Percentiles rank a stretch among this genome's conserved stretches.
These are phyloP conservation scores for Rutpela maculata DNA, from an alignment of 2,888 invertebrate genomes.

Conservation along the genomic window DNA sequence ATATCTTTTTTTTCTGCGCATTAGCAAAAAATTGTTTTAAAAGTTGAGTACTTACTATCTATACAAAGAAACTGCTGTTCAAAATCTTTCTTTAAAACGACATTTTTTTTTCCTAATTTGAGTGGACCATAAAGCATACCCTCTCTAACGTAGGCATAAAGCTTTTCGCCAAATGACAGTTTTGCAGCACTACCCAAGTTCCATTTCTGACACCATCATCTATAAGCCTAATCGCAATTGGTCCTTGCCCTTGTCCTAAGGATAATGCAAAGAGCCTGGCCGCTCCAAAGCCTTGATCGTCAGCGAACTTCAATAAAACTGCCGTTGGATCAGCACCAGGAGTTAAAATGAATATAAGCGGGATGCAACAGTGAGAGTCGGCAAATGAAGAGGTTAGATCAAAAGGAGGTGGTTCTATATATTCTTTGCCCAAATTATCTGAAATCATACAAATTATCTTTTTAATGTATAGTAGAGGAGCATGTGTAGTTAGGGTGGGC, in stretches of 20 bases:
- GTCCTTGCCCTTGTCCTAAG: conserved; percentile 95
- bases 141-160: conserved; percentile 96
- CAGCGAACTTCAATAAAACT: conserved; percentile 91
- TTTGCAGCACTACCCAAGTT: conserved; percentile 95
- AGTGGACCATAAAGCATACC: no score
- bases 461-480: no score
- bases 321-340: conserved; percentile 96
- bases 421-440: conserved; percentile 85
- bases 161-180: conserved; percentile 95
- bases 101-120: no score
- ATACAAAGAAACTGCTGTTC: no score
- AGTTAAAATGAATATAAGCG: conserved; percentile 92
- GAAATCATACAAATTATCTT: conserved; percentile 55
- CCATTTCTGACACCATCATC: conserved; percentile 89
- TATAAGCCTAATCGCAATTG: conserved; percentile 90
- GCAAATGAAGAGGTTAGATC: conserved; percentile 88
- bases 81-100: no score
- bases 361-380: conserved; percentile 92
- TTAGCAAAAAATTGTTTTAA: no score
- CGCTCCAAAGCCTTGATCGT: conserved; percentile 90
- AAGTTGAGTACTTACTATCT: no score
- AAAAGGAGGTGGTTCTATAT: conserved; percentile 93
- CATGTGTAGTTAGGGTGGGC: no score
- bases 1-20: no score
- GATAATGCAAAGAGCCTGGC: conserved; percentile 88